These are phyloP conservation scores for Psylliodes chrysocephalus DNA, from an alignment of 2,888 invertebrate species.

Conservation along the genomic window DNA sequence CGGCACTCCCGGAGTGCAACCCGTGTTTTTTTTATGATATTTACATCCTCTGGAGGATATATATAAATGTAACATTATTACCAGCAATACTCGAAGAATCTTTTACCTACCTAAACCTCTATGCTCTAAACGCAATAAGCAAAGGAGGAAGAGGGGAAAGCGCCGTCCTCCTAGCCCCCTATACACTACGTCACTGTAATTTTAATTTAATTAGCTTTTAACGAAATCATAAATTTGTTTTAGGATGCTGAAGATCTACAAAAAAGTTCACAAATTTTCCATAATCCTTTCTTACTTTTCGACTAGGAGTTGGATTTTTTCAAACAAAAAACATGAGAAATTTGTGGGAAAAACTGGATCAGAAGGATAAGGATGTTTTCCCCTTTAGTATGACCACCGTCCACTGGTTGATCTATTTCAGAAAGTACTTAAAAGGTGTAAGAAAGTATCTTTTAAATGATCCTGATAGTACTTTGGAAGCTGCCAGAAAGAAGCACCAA, in stretches of 20 bases:
- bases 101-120: too few relatives aligned
- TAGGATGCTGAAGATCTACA: conserved; percentile 82
- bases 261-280: conserved; percentile 82
- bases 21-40: too few relatives aligned
- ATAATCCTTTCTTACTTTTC: conserved; percentile 80
- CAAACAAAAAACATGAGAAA: conserved; percentile 71
- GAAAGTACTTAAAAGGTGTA: conserved; percentile 77
- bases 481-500: conserved; percentile 39
- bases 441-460: conserved; percentile 83
- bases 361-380: conserved; percentile 70
- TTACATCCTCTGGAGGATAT: too few relatives aligned
- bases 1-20: too few relatives aligned
- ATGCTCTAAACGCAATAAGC: too few relatives aligned
- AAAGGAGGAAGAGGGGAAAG: too few relatives aligned
- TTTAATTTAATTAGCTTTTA: too few relatives aligned
- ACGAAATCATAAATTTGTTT: too few relatives aligned
- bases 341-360: conserved; percentile 69
- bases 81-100: too few relatives aligned
- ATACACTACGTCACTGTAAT: too few relatives aligned
- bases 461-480: conserved; percentile 70
- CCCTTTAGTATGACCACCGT: conserved; percentile 78
- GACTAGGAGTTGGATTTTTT: conserved; percentile 77
- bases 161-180: too few relatives aligned
- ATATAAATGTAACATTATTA: too few relatives aligned
- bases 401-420: conserved; percentile 78